These are phyloP conservation scores for Toxostoma redivivum DNA, from an alignment of 2,113 vertebrate genomes.

Conservation along the genomic window DNA sequence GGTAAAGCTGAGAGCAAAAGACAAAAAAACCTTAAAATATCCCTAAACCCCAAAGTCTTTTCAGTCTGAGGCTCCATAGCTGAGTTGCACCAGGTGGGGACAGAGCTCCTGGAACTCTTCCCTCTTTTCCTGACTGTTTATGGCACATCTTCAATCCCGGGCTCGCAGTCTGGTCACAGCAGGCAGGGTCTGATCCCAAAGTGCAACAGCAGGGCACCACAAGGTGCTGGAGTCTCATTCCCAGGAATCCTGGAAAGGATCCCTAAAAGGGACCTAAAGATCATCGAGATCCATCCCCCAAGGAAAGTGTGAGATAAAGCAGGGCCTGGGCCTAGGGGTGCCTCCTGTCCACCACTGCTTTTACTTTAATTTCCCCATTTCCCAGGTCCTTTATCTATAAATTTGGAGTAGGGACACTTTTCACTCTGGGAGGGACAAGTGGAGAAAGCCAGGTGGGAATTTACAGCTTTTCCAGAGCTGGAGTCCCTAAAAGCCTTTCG, in stretches of 20 bases:
- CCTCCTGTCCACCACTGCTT: neutral
- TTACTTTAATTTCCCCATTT: neutral
- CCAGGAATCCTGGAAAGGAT: neutral
- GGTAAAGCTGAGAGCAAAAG: neutral
- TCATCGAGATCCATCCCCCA: neutral
- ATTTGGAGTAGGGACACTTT: neutral
- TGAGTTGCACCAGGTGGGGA: neutral
- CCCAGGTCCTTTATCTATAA: neutral
- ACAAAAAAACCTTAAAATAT: neutral
- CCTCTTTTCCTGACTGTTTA: neutral
- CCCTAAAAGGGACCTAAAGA: neutral
- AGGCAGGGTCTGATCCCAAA: neutral
- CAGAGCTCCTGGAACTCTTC: neutral
- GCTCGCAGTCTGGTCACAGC: neutral
- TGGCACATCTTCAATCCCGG: fast-evolving
- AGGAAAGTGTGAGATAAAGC: neutral
- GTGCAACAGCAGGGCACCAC: neutral
- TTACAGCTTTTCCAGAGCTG: neutral
- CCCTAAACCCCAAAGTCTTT: neutral
- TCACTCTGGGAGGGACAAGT: neutral
- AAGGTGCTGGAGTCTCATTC: no score
- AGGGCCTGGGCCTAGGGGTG: neutral
- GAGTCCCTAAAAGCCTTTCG: neutral
- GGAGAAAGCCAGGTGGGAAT: neutral
- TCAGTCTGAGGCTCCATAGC: neutral